Evolutionary conservation across 1,140 invertebrate genomes (phyloP).

Genomic region (Tyrophagus putrescentiae): DNA sequence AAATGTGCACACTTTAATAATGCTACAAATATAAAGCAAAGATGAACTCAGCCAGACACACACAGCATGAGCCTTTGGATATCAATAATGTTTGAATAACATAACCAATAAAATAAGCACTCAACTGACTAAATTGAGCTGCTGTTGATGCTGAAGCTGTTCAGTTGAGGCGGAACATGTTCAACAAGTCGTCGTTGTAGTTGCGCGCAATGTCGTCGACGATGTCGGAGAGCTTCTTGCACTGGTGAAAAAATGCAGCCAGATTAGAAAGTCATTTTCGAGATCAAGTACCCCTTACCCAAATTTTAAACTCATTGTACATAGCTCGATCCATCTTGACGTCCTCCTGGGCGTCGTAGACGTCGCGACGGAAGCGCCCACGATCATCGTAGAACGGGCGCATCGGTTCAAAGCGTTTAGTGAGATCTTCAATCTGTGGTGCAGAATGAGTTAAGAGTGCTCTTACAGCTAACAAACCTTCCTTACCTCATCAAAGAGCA

Average conservation of each 20-base stretch:
- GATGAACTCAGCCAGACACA: too few species aligned
- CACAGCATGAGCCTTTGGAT: too few species aligned
- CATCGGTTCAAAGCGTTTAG: background rate
- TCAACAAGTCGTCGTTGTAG: conserved; percentile 4
- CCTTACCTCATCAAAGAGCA: conserved; percentile 4
- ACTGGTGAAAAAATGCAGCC: too few species aligned
- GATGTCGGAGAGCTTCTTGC: too few species aligned
- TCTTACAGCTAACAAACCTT: too few species aligned
- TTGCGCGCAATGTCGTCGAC: background rate
- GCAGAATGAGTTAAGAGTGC: too few species aligned
- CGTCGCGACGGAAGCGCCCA: background rate
- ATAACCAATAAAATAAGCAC: too few species aligned
- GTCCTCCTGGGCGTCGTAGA: background rate
- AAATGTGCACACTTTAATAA: too few species aligned
- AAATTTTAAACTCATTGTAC: conserved; percentile 1
- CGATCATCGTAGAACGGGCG: conserved; percentile 2
- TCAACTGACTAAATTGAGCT: too few species aligned
- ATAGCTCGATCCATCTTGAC: background rate
- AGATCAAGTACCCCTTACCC: background rate
- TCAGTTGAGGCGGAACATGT: conserved; percentile 7
- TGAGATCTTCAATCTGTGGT: conserved; percentile 3
- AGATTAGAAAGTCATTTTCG: background rate
- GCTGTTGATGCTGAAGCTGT: too few species aligned
- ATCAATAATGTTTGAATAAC: too few species aligned
- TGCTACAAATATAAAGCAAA: too few species aligned